These are phyloP conservation scores for Columba guinea DNA, from an alignment of 2,797 vertebrate genomes.

Conservation along the genomic window DNA sequence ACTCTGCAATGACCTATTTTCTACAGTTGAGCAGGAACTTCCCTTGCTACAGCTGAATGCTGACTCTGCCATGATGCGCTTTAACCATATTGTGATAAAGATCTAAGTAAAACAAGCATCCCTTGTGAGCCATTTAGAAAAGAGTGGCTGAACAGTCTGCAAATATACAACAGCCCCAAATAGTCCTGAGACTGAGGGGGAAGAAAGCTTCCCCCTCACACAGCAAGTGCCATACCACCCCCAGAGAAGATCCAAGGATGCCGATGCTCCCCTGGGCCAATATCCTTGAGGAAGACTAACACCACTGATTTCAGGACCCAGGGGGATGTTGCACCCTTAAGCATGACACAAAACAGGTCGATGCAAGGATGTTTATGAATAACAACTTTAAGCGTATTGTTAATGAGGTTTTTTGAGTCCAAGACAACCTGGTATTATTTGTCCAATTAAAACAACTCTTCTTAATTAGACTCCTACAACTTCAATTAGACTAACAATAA, in stretches of 20 bases:
- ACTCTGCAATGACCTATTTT: background rate
- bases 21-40: background rate
- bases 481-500: background rate
- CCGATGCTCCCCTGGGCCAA: accelerated
- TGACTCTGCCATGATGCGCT: background rate
- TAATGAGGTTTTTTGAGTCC: background rate
- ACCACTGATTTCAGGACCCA: background rate
- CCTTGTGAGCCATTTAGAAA: background rate
- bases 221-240: background rate
- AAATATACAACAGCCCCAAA: background rate
- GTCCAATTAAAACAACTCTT: background rate
- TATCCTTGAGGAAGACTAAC: background rate
- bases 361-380: background rate
- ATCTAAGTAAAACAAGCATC: background rate
- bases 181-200: accelerated
- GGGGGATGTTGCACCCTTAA: accelerated
- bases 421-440: background rate
- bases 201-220: background rate
- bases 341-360: background rate
- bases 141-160: background rate
- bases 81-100: background rate
- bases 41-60: background rate
- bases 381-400: background rate
- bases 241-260: background rate
- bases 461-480: background rate